These are phyloP conservation scores for Hippocampus comes DNA, from an alignment of 2,113 vertebrate species.

Conservation along the genomic window DNA sequence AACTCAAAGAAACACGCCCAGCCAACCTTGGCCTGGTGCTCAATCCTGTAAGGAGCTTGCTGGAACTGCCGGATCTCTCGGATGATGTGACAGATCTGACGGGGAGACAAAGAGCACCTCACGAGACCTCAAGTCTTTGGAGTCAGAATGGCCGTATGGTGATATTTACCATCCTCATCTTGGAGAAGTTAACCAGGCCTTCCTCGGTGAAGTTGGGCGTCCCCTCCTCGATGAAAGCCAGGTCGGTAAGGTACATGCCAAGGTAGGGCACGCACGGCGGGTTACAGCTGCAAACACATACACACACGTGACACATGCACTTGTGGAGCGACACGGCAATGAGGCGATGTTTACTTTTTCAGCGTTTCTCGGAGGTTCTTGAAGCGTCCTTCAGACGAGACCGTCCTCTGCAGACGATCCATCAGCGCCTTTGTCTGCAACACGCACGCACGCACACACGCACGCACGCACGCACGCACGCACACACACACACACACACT, in stretches of 20 bases:
- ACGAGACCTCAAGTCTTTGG: neutral
- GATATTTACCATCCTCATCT: slow-evolving; percentile 92
- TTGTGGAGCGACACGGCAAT: neutral
- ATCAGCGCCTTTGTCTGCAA: slow-evolving; percentile 90
- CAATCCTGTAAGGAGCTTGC: slow-evolving; percentile 93
- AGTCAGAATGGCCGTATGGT: too few species aligned
- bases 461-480: too few species aligned
- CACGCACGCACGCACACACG: too few species aligned
- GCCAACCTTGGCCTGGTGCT: slow-evolving; percentile 89
- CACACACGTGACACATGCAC: neutral
- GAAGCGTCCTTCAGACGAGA: slow-evolving; percentile 97
- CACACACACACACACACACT: too few species aligned
- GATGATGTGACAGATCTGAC: slow-evolving; percentile 95
- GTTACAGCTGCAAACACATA: slow-evolving; percentile 80
- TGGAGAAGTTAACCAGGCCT: slow-evolving; percentile 98
- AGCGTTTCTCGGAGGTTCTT: slow-evolving; percentile 98
- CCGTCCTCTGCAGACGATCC: slow-evolving; percentile 96
- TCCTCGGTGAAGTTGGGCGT: slow-evolving; percentile 97
- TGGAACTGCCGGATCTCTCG: slow-evolving; percentile 98
- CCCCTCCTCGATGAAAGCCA: slow-evolving; percentile 97
- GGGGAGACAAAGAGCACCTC: neutral
- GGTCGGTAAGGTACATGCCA: slow-evolving; percentile 97
- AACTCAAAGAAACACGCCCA: neutral
- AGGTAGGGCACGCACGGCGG: slow-evolving; percentile 96
- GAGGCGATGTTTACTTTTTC: slow-evolving; percentile 79